A percentile compares a stretch with the other conserved stretches of the same genome.
Conservation (phyloP, 2,797 vertebrate species). For the Bucorvus abyssinicus region DNA sequence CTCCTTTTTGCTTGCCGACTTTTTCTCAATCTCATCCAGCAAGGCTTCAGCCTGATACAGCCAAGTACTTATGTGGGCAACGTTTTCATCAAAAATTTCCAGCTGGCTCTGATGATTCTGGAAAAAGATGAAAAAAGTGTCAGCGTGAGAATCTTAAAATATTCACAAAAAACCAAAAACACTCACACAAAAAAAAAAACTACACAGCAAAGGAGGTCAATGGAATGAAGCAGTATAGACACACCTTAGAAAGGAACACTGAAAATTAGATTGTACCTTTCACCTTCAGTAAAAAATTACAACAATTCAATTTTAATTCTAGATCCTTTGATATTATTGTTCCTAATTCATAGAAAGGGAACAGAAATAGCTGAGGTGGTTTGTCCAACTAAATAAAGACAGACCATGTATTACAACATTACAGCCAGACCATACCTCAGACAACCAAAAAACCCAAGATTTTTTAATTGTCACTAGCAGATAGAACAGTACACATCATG, state of each 20-base stretch:
- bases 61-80: conserved; percentile 99
- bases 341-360: not conserved
- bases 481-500: not conserved
- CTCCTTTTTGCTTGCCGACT: conserved; percentile 83
- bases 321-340: not conserved
- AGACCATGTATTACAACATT: not conserved
- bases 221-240: not conserved
- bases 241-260: not conserved
- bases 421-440: not conserved
- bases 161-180: not conserved
- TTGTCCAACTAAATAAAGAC: not conserved
- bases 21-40: conserved; percentile 92
- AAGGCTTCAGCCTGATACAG: conserved; percentile 96
- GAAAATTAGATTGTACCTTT: not conserved
- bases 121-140: not conserved
- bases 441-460: accelerated
- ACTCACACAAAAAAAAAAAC: accelerated
- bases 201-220: not conserved
- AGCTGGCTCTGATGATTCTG: conserved; percentile 94
- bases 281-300: not conserved
- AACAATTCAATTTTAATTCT: not conserved
- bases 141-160: not conserved
- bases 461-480: not conserved
- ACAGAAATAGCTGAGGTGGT: not conserved
- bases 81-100: conserved; percentile 94